Conservation (phyloP, 2,888 invertebrate genomes). For the Phasia obesa region DNA sequence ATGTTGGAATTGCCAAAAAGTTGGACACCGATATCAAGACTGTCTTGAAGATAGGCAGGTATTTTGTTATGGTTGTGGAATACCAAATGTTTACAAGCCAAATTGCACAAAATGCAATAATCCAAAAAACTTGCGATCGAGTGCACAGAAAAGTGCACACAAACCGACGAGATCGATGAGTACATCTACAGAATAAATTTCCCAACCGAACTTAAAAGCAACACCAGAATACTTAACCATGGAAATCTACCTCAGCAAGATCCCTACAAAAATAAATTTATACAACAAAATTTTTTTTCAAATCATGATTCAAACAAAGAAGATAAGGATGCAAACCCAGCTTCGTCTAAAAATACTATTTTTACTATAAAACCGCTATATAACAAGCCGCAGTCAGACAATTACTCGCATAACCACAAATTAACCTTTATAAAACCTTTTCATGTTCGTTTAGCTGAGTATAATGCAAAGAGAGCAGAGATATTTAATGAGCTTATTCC, state of each 20-base stretch:
- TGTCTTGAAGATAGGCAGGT: slow-evolving; percentile 9
- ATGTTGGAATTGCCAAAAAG: slow-evolving; percentile 31
- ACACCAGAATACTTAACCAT: not conserved
- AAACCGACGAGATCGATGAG: not conserved
- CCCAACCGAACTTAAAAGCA: not conserved
- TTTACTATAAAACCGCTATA: too few relatives aligned
- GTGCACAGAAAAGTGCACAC: slow-evolving; percentile 14
- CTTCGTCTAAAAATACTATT: too few relatives aligned
- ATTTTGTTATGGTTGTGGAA: slow-evolving; percentile 35
- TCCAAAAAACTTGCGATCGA: slow-evolving; percentile 9
- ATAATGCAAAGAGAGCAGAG: slow-evolving; percentile 5
- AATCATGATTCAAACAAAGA: too few relatives aligned
- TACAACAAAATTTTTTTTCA: too few relatives aligned
- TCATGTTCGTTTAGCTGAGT: slow-evolving; percentile 10
- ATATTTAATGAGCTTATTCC: not conserved
- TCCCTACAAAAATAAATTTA: too few relatives aligned
- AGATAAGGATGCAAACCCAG: too few relatives aligned
- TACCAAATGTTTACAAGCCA: slow-evolving; percentile 20
- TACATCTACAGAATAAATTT: not conserved
- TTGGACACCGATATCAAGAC: slow-evolving; percentile 23
- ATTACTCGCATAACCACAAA: too few relatives aligned
- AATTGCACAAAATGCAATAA: slow-evolving; percentile 6
- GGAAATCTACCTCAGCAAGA: too few relatives aligned
- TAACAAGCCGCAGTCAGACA: too few relatives aligned
- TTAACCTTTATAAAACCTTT: slow-evolving; percentile 8